These are phyloP conservation scores for Drosophila melanosoma DNA, from an alignment of 2,888 invertebrate species.

Conservation along the genomic window DNA sequence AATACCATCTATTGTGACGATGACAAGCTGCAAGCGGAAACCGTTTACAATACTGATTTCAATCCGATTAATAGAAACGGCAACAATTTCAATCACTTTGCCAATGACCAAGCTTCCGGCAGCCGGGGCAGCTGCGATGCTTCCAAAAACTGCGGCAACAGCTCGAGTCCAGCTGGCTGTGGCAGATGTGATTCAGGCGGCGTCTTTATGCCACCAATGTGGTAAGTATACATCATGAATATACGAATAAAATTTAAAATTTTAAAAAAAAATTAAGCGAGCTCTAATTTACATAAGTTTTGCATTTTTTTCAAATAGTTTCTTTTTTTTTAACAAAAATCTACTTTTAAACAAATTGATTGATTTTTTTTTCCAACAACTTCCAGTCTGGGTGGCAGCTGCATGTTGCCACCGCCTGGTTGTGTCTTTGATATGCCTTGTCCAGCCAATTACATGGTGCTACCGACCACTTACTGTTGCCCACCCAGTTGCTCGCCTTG, in stretches of 20 bases:
- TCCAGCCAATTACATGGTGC: not conserved
- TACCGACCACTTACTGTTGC: not conserved
- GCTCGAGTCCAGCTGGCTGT: not conserved
- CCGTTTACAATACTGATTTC: slow-evolving; percentile 55
- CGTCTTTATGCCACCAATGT: slow-evolving; percentile 5
- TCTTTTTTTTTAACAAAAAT: no score
- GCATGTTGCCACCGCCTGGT: slow-evolving; percentile 1
- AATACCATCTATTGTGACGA: not conserved
- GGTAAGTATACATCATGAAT: slow-evolving; percentile 3
- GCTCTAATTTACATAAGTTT: not conserved
- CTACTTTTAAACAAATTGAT: not conserved
- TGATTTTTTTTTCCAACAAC: not conserved
- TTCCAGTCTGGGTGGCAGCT: slow-evolving; percentile 1
- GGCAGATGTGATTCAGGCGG: not conserved
- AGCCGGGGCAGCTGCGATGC: not conserved
- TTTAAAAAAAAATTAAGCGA: not conserved
- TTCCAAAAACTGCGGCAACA: not conserved
- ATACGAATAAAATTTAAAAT: not conserved
- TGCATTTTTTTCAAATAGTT: no score
- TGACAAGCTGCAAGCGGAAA: slow-evolving; percentile 37
- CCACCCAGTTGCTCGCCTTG: not conserved
- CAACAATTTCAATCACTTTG: slow-evolving; percentile 43
- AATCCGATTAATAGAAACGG: slow-evolving; percentile 18
- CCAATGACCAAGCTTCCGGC: slow-evolving; percentile 6
- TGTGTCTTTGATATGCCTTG: slow-evolving; percentile 15